These are phyloP conservation scores for Procavia capensis DNA, from an alignment of 2,113 vertebrate species.

Conservation along the genomic window DNA sequence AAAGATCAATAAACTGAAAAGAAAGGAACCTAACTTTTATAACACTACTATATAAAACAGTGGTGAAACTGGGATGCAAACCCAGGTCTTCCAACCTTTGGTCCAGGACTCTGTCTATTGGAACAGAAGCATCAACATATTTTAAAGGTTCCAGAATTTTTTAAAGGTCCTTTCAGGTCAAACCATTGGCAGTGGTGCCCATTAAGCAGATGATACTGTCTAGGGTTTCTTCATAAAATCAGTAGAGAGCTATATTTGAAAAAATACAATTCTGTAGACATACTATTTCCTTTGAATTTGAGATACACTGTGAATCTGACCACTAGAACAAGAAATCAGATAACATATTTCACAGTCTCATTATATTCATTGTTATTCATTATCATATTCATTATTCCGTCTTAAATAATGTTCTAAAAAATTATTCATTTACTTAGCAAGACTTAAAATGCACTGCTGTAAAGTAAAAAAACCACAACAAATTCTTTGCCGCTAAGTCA, in stretches of 20 bases:
- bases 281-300: not conserved
- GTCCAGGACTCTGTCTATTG: not conserved
- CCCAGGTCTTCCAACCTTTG: not conserved
- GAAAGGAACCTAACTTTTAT: not conserved
- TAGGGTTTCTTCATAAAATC: not conserved
- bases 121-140: not conserved
- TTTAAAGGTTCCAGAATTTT: not conserved
- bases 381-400: not conserved
- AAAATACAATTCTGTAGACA: not conserved
- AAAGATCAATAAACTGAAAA: not conserved
- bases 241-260: not conserved
- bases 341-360: not conserved
- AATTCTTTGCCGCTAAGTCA: too few relatives aligned
- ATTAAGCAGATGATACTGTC: not conserved
- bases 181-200: not conserved
- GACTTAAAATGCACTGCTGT: not conserved
- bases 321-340: not conserved
- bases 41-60: not conserved
- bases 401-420: constrained; percentile 10
- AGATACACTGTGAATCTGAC: not conserved
- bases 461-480: too few relatives aligned
- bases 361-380: not conserved
- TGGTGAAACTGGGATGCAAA: not conserved
- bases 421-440: not conserved
- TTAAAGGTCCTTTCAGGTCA: not conserved